Evolutionary conservation across 1,140 invertebrate genomes (phyloP).

Genomic region (Eupristina koningsbergeri): DNA sequence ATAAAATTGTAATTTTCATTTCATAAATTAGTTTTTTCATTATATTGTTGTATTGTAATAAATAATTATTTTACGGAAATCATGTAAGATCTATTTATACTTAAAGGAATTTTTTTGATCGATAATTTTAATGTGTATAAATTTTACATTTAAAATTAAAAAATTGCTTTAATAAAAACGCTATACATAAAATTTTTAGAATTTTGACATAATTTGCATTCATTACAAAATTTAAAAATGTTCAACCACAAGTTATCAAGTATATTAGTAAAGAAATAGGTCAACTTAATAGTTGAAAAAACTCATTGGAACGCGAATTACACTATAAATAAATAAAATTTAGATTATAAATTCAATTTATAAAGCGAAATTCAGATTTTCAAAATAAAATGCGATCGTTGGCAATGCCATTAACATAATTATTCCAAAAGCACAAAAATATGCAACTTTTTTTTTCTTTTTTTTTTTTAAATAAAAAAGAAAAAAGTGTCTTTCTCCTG

Average conservation of each 20-base stretch:
- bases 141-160: no score
- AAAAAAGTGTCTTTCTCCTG: no score
- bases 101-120: no score
- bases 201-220: background rate
- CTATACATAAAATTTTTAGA: background rate
- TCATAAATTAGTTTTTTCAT: no score
- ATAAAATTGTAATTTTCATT: background rate
- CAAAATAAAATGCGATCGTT: background rate
- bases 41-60: no score
- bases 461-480: no score
- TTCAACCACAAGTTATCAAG: background rate
- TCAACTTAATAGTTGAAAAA: background rate
- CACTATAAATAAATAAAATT: background rate
- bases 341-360: background rate
- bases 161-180: no score
- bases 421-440: background rate
- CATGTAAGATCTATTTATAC: no score
- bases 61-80: no score
- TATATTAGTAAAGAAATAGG: conserved; percentile 4
- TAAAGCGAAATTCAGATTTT: background rate
- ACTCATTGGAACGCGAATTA: background rate
- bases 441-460: background rate
- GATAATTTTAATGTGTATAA: no score
- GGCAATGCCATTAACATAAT: background rate
- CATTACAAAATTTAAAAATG: background rate